phyloP scores from a whole-genome alignment of 1,140 invertebrate genomes.

The Littorina saxatilis region DNA sequence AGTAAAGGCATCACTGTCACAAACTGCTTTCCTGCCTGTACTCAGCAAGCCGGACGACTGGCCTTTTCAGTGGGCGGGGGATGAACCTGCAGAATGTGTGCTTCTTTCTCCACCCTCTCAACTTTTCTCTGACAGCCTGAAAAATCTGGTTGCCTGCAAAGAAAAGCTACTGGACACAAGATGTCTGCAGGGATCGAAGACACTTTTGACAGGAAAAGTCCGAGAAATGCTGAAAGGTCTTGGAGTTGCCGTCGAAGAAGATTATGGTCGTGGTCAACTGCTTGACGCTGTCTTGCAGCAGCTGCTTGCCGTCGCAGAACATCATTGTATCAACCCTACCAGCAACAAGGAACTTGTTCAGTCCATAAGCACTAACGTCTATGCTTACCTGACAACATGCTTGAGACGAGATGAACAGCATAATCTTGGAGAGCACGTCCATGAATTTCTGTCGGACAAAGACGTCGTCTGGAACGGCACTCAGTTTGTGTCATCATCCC shows the following conservation, averaged over 20 bases:
- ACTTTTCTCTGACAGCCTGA: slow-evolving; percentile 26
- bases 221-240: slow-evolving; percentile 2
- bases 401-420: not conserved
- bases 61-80: slow-evolving; percentile 41
- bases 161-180: slow-evolving; percentile 27
- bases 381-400: slow-evolving; percentile 4
- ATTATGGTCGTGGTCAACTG: not conserved
- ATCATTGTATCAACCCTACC: not conserved
- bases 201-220: not conserved
- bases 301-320: not conserved
- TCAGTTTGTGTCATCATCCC: slow-evolving; percentile 35
- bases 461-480: slow-evolving; percentile 34
- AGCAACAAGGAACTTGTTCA: not conserved
- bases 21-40: slow-evolving; percentile 48
- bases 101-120: not conserved
- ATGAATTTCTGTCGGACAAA: slow-evolving; percentile 3
- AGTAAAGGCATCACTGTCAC: slow-evolving; percentile 9
- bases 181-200: not conserved
- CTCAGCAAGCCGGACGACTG: slow-evolving; percentile 43
- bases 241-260: not conserved
- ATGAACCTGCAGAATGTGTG: not conserved
- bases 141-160: slow-evolving; percentile 24
- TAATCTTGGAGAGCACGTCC: not conserved
- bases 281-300: not conserved
- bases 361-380: not conserved